Evolutionary conservation across 2,113 vertebrate species (phyloP).

Genomic region (Corythornis madagascariensis): DNA sequence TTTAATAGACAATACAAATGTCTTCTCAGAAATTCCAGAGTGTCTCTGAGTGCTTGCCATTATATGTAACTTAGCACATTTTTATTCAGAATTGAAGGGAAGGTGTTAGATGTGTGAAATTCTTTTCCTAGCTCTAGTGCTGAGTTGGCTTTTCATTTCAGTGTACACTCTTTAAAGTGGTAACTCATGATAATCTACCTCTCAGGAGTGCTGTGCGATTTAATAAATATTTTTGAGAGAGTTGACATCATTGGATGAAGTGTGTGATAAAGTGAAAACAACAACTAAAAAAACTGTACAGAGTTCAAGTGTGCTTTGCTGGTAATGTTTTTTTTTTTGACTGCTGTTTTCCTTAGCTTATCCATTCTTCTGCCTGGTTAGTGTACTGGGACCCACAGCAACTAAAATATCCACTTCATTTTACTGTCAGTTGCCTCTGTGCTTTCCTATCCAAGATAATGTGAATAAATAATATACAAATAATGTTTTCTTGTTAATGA

Average conservation of each 20-base stretch:
- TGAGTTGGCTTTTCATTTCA: constrained; percentile 25
- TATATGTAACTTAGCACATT: not conserved
- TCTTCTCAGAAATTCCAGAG: not conserved
- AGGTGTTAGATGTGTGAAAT: constrained; percentile 1
- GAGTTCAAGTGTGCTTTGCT: not conserved
- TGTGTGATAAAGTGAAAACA: not conserved
- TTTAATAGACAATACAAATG: not conserved
- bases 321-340: not conserved
- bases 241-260: constrained; percentile 7
- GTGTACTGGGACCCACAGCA: not conserved
- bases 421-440: not conserved
- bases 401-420: not conserved
- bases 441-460: not conserved
- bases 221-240: constrained; percentile 27
- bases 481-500: not conserved
- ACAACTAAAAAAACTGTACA: not conserved
- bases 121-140: not conserved
- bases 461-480: not conserved
- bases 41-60: not conserved
- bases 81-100: constrained; percentile 3
- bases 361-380: not conserved
- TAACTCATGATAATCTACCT: not conserved
- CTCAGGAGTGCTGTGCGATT: not conserved
- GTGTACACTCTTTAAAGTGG: not conserved
- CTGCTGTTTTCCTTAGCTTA: not conserved